phyloP scores from a whole-genome alignment of 1,140 invertebrate genomes.

The Globodera rostochiensis region DNA sequence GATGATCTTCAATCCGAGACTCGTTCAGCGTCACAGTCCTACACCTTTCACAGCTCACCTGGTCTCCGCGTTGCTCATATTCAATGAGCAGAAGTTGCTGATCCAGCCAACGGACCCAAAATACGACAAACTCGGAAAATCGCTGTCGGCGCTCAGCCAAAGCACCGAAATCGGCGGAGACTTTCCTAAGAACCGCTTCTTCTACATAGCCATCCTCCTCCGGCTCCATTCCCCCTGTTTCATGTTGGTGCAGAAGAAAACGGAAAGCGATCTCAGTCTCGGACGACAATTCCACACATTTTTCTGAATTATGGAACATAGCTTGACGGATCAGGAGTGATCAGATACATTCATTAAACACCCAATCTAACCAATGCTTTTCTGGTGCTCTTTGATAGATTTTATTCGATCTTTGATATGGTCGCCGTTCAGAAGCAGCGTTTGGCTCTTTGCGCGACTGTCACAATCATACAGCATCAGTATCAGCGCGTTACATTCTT shows the following conservation, averaged over 20 bases:
- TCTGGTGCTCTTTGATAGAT: conserved; percentile 12
- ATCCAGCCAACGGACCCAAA: conserved; percentile 66
- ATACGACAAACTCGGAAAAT: conserved; percentile 67
- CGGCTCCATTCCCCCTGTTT: neutral
- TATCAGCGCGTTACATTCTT: conserved; percentile 31
- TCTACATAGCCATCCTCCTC: neutral
- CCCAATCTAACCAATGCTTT: neutral
- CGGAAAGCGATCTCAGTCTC: conserved; percentile 1
- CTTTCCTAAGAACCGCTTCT: neutral
- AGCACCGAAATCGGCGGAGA: conserved; percentile 26
- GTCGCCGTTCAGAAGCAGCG: conserved; percentile 2
- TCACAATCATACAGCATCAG: conserved; percentile 14
- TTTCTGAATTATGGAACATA: neutral
- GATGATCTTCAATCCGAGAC: neutral
- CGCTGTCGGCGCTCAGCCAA: conserved; percentile 65
- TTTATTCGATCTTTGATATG: conserved; percentile 9
- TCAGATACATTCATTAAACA: neutral
- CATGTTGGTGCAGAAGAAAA: neutral
- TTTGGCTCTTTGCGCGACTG: neutral
- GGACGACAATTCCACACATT: neutral
- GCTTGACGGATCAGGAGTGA: too few species aligned
- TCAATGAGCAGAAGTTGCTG: conserved; percentile 67
- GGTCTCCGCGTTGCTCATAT: conserved; percentile 67
- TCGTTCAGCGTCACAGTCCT: too few species aligned
- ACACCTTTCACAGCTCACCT: conserved; percentile 51